These are phyloP conservation scores for Sarcophaga peregrina DNA, from an alignment of 1,140 invertebrate species.

Conservation along the genomic window DNA sequence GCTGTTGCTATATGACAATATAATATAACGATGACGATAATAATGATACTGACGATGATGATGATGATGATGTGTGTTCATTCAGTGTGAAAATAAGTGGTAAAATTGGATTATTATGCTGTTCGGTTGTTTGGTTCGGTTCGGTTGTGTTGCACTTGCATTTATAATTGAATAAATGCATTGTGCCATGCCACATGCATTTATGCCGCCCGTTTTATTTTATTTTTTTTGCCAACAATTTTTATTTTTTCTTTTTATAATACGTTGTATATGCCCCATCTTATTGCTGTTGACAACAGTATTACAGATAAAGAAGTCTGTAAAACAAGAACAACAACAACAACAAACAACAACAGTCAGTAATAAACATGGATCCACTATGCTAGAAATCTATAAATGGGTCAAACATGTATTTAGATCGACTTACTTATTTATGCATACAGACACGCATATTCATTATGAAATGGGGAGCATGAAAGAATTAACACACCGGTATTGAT, in stretches of 20 bases:
- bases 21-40: background rate
- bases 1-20: too few relatives aligned
- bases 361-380: background rate
- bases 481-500: background rate
- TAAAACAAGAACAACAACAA: background rate
- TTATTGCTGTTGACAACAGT: background rate
- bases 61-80: background rate
- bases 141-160: background rate
- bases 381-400: background rate
- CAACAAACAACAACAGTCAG: background rate
- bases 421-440: background rate
- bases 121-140: background rate
- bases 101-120: slow-evolving; percentile 9
- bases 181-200: too few relatives aligned
- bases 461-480: background rate
- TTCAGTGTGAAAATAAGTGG: slow-evolving; percentile 10
- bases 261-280: too few relatives aligned
- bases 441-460: background rate
- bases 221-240: too few relatives aligned
- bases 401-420: background rate
- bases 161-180: background rate
- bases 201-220: too few relatives aligned
- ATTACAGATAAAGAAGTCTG: background rate
- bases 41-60: background rate
- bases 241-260: too few relatives aligned